Base-by-base conservation (phyloP, 2,888 invertebrate genomes). In the Parnassius glacialis region DNA sequence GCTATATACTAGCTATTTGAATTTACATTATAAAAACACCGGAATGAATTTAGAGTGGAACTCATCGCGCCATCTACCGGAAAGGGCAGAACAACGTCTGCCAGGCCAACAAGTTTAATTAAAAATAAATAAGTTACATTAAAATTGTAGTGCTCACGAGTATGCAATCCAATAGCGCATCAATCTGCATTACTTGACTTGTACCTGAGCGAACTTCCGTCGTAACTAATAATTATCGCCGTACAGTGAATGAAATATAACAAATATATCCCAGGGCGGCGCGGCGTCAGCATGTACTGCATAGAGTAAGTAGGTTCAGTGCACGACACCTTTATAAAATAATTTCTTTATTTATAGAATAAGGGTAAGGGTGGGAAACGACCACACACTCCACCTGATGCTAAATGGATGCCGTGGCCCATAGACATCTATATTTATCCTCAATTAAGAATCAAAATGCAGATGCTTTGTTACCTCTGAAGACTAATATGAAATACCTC, bases 231-330 rank as follows among this genome's bases (percentile, higher is more conserved):
- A 60, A 61, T 61, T 52, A 61, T 56, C 34, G 11, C 16, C 47
- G 55, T 51, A 56, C 55, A 51, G 12, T 52, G 16, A 56, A 56
- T 56, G 64, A 58, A 61, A 65, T 63, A 58, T 63, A 61, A 65
- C 48, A 65, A 65, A 65, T 63, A 61, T 34, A 43, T 62, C 64
- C 66, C 66, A 20, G 47, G 20, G 59, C 61, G 57, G 44, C 2
- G 2, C 58, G 34, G n/a, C 11, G 48, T 20, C 45, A n/a, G 45
- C 13, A 52, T 52, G 53, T 10, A 10, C 43, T 34, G 45, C 48
- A 25, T 59, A n/a, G 13, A n/a, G 34, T 43, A 34, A 3, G 25
- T 16, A 12, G 43, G 48, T 10, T 45, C 34, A 51, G 2, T 56
- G 16, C 56, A 61, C 51, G 52, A n/a, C 25, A 45, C 25, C 55